Evolutionary conservation across 2,797 vertebrate species (phyloP).

Genomic region (Sylvia borin): DNA sequence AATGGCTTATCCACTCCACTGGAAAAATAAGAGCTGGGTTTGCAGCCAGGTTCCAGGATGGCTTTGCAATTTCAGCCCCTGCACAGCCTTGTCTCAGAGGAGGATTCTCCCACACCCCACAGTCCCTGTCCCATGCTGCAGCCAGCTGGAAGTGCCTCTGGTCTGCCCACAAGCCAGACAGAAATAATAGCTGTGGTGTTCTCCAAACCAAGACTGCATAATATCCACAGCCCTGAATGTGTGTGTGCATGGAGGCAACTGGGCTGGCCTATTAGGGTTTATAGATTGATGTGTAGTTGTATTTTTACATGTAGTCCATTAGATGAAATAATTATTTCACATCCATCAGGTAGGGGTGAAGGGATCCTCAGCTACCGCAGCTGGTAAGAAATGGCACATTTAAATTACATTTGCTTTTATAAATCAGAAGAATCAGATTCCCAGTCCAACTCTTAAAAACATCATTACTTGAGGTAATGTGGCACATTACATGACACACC

Average conservation of each 20-base stretch:
- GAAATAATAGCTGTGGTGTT: not conserved
- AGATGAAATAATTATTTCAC: not conserved
- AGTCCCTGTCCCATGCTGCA: accelerated
- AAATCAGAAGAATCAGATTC: not conserved
- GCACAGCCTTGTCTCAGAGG: not conserved
- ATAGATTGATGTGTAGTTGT: not conserved
- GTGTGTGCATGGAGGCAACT: not conserved
- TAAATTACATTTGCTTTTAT: not conserved
- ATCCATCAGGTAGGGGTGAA: not conserved
- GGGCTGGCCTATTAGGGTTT: not conserved
- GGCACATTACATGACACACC: not conserved
- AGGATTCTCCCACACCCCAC: not conserved
- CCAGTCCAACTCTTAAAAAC: not conserved
- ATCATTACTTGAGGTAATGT: not conserved
- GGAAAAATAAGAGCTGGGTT: not conserved
- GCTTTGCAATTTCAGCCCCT: not conserved
- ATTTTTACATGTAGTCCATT: not conserved
- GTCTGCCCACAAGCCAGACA: accelerated
- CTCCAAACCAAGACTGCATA: not conserved
- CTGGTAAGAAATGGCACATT: not conserved
- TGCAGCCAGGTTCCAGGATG: not conserved
- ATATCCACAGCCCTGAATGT: not conserved
- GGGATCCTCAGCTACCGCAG: not conserved
- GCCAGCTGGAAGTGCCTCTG: not conserved
- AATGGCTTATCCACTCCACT: too few species aligned